phyloP scores from a whole-genome alignment of 2,797 vertebrate genomes.

The Vespertilio murinus region DNA sequence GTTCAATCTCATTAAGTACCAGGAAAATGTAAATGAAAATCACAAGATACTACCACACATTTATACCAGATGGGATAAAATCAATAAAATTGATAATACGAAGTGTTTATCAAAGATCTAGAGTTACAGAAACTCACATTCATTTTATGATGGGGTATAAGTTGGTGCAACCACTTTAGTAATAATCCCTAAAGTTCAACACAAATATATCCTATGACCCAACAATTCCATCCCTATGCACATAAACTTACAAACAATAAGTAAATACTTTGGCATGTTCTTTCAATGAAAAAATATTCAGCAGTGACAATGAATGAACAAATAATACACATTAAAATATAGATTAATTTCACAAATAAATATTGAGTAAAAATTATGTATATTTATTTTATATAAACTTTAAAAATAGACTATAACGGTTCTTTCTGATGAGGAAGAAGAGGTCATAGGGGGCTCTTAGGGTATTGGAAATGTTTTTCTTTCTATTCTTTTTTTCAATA shows the following conservation, averaged over 20 bases:
- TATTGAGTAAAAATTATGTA: not conserved
- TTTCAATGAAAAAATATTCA: not conserved
- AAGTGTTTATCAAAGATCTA: not conserved
- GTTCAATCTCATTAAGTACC: not conserved
- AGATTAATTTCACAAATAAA: conserved; percentile 18
- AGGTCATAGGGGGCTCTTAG: not conserved
- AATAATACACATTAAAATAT: not conserved
- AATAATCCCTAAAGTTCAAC: not conserved
- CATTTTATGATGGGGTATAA: not conserved
- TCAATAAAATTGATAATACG: not conserved
- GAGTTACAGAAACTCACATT: not conserved
- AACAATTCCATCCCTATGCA: not conserved
- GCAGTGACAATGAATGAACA: not conserved
- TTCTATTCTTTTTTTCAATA: not conserved
- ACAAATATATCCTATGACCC: not conserved
- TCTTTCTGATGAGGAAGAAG: not conserved
- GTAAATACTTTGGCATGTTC: not conserved
- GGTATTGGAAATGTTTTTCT: not conserved
- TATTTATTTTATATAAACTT: not conserved
- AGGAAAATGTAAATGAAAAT: not conserved
- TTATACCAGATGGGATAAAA: not conserved
- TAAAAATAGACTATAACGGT: not conserved
- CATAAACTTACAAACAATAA: not conserved
- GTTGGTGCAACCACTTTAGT: not conserved
- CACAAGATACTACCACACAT: not conserved